Evolutionary conservation across 30 jellyfish, hydroid and myxozoan genomes (phyloP).

Genomic region (Hydractinia symbiolongicarpus): DNA sequence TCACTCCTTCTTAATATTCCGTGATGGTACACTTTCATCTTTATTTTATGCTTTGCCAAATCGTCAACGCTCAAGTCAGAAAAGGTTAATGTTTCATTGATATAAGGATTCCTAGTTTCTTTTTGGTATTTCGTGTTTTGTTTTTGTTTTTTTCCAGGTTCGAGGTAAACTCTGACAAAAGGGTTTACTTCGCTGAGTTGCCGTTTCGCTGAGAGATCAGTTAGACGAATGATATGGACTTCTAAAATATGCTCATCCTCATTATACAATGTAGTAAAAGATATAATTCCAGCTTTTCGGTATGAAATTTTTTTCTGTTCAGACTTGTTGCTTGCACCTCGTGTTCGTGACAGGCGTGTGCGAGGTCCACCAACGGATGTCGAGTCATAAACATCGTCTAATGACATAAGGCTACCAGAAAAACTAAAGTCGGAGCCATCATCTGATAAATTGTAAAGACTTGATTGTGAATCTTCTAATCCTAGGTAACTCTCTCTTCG

Average conservation of each 20-base stretch:
- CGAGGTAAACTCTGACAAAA: conserved; percentile 61
- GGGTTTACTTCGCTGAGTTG: conserved; percentile 55
- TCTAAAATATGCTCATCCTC: conserved; percentile 33
- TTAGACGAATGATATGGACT: conserved; percentile 42
- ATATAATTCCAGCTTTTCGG: conserved; percentile 58
- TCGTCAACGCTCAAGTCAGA: conserved; percentile 44
- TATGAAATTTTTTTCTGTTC: not conserved
- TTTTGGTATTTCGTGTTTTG: conserved; percentile 75
- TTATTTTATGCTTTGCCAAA: conserved; percentile 45
- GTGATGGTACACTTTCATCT: conserved; percentile 62
- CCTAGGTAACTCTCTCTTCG: not conserved
- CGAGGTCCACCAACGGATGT: not conserved
- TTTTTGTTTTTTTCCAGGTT: conserved; percentile 86
- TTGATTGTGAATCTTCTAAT: not conserved
- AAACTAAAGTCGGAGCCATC: not conserved
- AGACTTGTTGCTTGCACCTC: not conserved
- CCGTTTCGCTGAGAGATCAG: conserved; percentile 48
- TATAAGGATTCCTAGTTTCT: conserved; percentile 68
- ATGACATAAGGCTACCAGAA: too few species aligned
- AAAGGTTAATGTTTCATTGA: conserved; percentile 56
- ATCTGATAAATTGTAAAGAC: not conserved
- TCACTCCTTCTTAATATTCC: conserved; percentile 50
- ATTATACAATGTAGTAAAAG: conserved; percentile 44
- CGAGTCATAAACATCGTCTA: conserved; percentile 8
- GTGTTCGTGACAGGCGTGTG: conserved; percentile 8